These are phyloP conservation scores for Tetragonisca angustula DNA, from an alignment of 2,888 invertebrate genomes.

Conservation along the genomic window DNA sequence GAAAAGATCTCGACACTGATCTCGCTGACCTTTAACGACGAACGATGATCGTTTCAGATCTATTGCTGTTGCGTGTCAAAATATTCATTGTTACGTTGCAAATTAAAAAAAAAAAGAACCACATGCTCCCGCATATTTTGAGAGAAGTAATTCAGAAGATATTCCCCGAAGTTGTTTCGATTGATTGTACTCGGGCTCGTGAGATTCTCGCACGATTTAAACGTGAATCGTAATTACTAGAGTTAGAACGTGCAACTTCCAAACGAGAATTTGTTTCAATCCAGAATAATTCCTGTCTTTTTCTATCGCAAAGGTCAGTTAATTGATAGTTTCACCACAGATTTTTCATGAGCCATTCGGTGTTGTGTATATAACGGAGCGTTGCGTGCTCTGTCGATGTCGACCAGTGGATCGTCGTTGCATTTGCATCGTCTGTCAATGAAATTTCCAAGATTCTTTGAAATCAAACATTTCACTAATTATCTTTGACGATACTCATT, in stretches of 20 bases:
- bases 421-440: constrained; percentile 52
- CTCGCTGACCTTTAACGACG: constrained; percentile 39
- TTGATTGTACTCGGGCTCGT: neutral
- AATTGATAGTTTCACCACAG: constrained; percentile 57
- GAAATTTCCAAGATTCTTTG: constrained; percentile 30
- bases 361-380: constrained; percentile 53
- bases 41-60: constrained; percentile 3
- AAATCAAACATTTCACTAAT: neutral
- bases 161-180: neutral
- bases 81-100: neutral
- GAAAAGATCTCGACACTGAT: constrained; percentile 32
- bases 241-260: neutral
- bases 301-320: constrained; percentile 61
- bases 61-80: neutral
- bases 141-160: neutral
- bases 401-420: constrained; percentile 71
- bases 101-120: constrained; percentile 13
- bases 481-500: too few species aligned
- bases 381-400: constrained; percentile 58
- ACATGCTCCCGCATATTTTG: neutral
- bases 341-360: constrained; percentile 56
- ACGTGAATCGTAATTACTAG: neutral
- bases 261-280: neutral
- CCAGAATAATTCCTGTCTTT: constrained; percentile 1
- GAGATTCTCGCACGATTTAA: neutral